These are phyloP conservation scores for Eupeodes corollae DNA, from an alignment of 1,140 invertebrate species.

Conservation along the genomic window DNA sequence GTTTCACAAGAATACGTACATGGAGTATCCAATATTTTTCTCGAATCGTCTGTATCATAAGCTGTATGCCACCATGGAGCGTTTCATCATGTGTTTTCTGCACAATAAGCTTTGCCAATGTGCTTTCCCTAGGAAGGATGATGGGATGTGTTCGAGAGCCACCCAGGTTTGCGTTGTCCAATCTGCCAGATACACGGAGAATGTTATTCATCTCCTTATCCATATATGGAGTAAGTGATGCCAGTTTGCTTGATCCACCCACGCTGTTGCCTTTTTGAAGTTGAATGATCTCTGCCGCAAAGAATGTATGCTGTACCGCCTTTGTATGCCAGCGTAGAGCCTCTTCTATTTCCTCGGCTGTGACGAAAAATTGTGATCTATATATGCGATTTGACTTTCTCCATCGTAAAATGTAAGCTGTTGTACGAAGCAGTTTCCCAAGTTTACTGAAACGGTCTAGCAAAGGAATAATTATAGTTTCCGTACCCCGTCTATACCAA, in stretches of 20 bases:
- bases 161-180: conserved; percentile 6
- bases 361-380: neutral
- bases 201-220: conserved; percentile 12
- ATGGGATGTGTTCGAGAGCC: too few species aligned
- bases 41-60: too few species aligned
- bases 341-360: neutral
- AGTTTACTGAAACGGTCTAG: neutral
- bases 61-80: too few species aligned
- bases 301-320: neutral
- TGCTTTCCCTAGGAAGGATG: too few species aligned
- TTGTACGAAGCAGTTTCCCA: neutral
- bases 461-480: neutral
- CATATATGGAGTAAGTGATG: conserved; percentile 10
- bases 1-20: too few species aligned
- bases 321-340: neutral
- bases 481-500: neutral
- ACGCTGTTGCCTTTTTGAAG: neutral
- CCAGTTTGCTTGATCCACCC: neutral
- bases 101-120: too few species aligned
- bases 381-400: neutral
- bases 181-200: conserved; percentile 15
- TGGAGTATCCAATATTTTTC: too few species aligned
- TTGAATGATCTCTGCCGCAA: neutral
- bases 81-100: too few species aligned
- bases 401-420: neutral